Evolutionary conservation across 1,140 invertebrate species (phyloP).

Genomic region (Procambarus clarkii): DNA sequence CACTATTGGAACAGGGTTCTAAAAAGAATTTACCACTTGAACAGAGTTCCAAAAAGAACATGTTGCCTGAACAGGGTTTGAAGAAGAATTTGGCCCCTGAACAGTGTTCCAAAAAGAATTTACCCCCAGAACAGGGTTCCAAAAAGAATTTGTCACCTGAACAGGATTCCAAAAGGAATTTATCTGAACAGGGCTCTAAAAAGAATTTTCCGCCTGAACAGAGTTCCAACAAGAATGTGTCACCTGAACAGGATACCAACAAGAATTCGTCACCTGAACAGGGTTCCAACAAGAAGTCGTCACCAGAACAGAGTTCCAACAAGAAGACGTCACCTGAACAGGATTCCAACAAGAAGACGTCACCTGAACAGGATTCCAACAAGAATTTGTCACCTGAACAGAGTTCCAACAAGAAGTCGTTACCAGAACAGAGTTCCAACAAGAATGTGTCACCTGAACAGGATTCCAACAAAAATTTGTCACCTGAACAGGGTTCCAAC

Average conservation of each 20-base stretch:
- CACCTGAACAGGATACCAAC: neutral
- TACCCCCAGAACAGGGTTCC: neutral
- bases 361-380: neutral
- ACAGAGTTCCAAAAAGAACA: neutral
- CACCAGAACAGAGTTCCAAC: neutral
- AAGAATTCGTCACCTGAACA: neutral
- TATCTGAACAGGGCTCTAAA: neutral
- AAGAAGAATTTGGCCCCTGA: neutral
- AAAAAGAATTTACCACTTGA: neutral
- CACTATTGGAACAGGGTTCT: neutral
- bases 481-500: neutral
- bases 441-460: neutral
- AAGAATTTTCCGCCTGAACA: neutral
- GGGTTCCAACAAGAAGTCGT: no score
- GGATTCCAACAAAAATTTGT: neutral
- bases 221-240: neutral
- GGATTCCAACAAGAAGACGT: neutral
- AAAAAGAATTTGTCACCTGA: conserved; percentile 23
- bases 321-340: neutral
- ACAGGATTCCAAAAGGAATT: neutral
- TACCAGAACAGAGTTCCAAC: neutral
- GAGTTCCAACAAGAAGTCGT: neutral
- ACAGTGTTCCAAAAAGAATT: neutral
- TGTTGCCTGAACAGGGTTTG: neutral
- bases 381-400: neutral